Conservation (phyloP, 1,140 invertebrate species). For the Triops cancriformis region DNA sequence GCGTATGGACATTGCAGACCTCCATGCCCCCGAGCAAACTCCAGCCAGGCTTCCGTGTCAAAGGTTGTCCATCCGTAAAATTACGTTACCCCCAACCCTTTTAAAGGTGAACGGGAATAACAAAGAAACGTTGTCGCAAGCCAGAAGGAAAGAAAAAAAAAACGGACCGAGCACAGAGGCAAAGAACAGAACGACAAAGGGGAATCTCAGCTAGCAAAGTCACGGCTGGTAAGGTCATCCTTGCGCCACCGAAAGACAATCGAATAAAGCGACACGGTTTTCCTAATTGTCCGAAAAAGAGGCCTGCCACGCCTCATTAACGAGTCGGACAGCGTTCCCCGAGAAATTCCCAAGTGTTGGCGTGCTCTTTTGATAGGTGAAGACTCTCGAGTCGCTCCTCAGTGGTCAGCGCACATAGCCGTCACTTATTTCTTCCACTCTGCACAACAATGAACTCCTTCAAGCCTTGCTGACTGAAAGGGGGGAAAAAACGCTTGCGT, state of each 20-base stretch:
- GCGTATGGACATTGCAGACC: not conserved
- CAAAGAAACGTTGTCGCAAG: not conserved
- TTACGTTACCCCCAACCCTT: not conserved
- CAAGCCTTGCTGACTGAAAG: not conserved
- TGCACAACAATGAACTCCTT: not conserved
- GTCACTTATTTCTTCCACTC: not conserved
- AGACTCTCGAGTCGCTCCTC: not conserved
- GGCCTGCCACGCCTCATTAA: not conserved
- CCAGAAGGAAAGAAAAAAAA: not conserved
- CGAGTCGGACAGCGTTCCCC: not conserved
- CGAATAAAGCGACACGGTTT: not conserved
- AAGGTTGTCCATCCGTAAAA: slow-evolving; percentile 10
- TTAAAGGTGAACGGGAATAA: not conserved
- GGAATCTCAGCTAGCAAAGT: not conserved
- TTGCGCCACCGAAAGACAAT: not conserved
- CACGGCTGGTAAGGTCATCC: not conserved
- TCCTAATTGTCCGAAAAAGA: not conserved
- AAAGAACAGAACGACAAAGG: not conserved
- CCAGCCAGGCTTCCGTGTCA: not conserved
- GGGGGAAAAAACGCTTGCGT: not conserved
- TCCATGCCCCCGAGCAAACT: not conserved
- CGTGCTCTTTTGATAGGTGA: not conserved
- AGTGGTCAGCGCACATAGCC: not conserved
- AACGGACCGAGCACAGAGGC: not conserved
- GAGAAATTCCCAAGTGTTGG: not conserved